Evolutionary conservation across 2,888 invertebrate genomes (phyloP), one percentile per base, ranked within the genome.

Genomic region (Cryptocephalus moraei): DNA sequence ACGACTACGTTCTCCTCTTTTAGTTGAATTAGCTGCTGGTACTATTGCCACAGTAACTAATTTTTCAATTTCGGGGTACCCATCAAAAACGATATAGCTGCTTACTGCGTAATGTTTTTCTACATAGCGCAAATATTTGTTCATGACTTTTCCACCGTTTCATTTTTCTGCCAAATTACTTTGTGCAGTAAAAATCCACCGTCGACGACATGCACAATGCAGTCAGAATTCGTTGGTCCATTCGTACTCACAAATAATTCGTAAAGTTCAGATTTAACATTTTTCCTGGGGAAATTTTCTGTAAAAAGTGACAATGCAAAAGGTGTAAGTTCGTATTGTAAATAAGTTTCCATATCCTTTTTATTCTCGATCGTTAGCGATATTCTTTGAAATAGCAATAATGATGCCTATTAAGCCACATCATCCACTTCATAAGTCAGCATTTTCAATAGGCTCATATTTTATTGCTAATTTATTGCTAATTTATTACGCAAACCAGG

Each of bases 281-380:
- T 52, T 58, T 55, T 49, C 44, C 51, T 53, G 49, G 53, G 46
- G 51, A 53, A 49, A 55, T 49, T 52, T 52, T 51, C 52, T 44
- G 49, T 51, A 52, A 50, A 49, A 44, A 44, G 51, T 47, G 58
- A 56, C 44, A 58, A 47, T 52, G 61, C 59, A 55, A 56, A 58
- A 51, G 62, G 57, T 49, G 59, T 55, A 48, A 60, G 54, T 48
- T 62, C 58, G 48, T 59, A 58, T 51, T 58, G 48, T 40, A 61
- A 54, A 55, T 61, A 61, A 43, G 48, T 48, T 59, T 57, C 48
- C 48, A 47, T 52, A 44, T 56, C 53, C 44, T 40, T 40, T 40
- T 40, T 40, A 40, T 8, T 40, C 4, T 40, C 40, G 40, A 40
- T 40, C 14, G 40, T 40, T 40, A 40, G 22, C 2, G 13, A 40